Conservation (phyloP, 2,888 invertebrate species). For the Cataglyphis rosenhaueri region DNA sequence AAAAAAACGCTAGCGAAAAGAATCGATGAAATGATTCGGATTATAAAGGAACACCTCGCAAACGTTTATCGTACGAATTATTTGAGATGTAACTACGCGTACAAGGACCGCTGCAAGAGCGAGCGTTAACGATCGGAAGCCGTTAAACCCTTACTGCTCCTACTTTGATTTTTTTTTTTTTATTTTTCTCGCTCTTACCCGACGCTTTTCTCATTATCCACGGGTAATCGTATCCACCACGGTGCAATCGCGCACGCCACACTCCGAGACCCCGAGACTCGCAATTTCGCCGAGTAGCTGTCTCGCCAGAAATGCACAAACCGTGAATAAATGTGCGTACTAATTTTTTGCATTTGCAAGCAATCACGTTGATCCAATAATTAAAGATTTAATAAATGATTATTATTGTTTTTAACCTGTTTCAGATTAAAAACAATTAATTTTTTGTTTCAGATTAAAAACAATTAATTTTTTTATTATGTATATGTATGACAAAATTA, state of each 20-base stretch:
- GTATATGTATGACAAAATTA: too few species aligned
- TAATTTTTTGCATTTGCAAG: not conserved
- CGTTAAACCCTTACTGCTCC: conserved; percentile 25
- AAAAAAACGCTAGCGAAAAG: conserved; percentile 15
- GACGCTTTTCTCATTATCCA: conserved; percentile 58
- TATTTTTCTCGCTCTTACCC: conserved; percentile 28
- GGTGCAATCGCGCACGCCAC: conserved; percentile 38
- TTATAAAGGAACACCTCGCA: not conserved
- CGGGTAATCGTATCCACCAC: conserved; percentile 53
- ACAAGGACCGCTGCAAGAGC: conserved; percentile 9
- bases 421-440: not conserved
- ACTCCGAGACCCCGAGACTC: conserved; percentile 29
- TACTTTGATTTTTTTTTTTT: conserved; percentile 23
- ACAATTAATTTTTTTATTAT: not conserved
- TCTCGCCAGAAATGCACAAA: conserved; percentile 26
- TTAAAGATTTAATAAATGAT: conserved; percentile 7
- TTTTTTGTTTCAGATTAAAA: not conserved
- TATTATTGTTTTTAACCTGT: not conserved
- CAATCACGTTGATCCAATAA: not conserved
- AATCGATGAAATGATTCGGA: conserved; percentile 8
- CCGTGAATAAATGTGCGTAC: not conserved
- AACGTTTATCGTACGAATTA: conserved; percentile 38
- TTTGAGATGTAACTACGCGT: conserved; percentile 49
- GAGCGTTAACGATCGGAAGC: conserved; percentile 38
- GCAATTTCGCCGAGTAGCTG: conserved; percentile 46